Evolutionary conservation across 2,888 invertebrate genomes (phyloP).

Genomic region (Acanthosepion esculentum): DNA sequence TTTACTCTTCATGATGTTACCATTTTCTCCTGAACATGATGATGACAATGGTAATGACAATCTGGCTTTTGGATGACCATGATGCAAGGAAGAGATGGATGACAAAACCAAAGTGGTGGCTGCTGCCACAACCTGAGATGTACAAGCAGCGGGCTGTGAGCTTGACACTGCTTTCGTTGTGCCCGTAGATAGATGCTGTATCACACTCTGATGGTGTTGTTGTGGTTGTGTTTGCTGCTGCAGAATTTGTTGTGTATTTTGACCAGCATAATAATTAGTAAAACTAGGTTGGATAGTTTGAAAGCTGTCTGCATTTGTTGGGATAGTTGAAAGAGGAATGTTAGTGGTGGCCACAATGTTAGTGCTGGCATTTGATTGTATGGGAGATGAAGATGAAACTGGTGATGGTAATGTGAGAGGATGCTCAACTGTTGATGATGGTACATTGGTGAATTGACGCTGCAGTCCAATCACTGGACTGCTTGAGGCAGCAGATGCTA

Average conservation of each 20-base stretch:
- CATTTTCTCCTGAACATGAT: neutral
- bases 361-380: constrained; percentile 41
- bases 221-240: neutral
- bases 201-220: constrained; percentile 45
- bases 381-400: constrained; percentile 17
- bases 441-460: neutral
- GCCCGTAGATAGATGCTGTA: constrained; percentile 42
- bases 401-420: constrained; percentile 37
- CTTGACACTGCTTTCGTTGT: constrained; percentile 41
- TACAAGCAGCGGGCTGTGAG: neutral
- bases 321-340: constrained; percentile 39
- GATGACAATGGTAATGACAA: neutral
- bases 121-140: neutral
- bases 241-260: neutral
- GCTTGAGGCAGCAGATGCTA: constrained; percentile 43
- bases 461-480: constrained; percentile 42
- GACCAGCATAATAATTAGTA: constrained; percentile 44
- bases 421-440: neutral
- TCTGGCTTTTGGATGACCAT: constrained; percentile 35
- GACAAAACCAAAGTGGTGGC: constrained; percentile 3
- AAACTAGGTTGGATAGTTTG: constrained; percentile 40
- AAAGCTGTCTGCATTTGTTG: constrained; percentile 38
- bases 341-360: constrained; percentile 40
- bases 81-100: neutral
- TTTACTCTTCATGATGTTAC: neutral